Evolutionary conservation across 2,888 invertebrate species (phyloP), one percentile per base, ranked within the genome.

Genomic region (Folsomia manolachei): DNA sequence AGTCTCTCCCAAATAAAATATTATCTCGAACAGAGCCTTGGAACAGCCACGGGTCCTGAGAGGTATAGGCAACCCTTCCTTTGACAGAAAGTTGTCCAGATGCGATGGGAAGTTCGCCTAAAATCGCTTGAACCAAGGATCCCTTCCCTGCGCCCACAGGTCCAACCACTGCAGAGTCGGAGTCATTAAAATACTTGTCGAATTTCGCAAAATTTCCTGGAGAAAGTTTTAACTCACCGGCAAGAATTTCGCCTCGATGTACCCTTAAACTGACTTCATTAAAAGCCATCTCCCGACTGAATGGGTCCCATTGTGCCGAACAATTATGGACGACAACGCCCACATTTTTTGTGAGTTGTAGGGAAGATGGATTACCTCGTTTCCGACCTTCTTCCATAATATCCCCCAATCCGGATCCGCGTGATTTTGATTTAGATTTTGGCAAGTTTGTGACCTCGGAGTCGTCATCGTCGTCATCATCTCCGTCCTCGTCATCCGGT

Each of bases 171-270:
- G 69, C 18, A 63, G 11, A 18, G n/a, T n/a, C n/a, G n/a, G n/a
- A n/a, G n/a, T n/a, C n/a, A n/a, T n/a, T n/a, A n/a, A n/a, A 60
- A 19, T 60, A 51, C 14, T 9, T 11, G 14, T 11, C 51, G 88
- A 51, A 76, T 89, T n/a, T n/a, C n/a, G n/a, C n/a, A n/a, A n/a
- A n/a, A n/a, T n/a, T 96, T 87, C 96, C 96, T 1, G 94, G 94
- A 1, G 90, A 87, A 0, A 90, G 96, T 84, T 94, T 97, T 85
- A 87, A 14, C 63, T 24, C 51, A 71, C 71, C 18, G 1, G 69
- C 71, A 2, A 74, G 2, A n/a, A 69, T 39, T 39, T 74, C 71
- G 4, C 74, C 74, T 0, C 88, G 88, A 78, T 87, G 87, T 24
- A 90, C 88, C 0, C 87, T 87, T 70, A 92, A 85, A 73, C 87